Evolutionary conservation across 35 echinoderm and acorn worm species (phyloP), one percentile per base, ranked within the genome.

Genomic region (Amphiura filiformis): DNA sequence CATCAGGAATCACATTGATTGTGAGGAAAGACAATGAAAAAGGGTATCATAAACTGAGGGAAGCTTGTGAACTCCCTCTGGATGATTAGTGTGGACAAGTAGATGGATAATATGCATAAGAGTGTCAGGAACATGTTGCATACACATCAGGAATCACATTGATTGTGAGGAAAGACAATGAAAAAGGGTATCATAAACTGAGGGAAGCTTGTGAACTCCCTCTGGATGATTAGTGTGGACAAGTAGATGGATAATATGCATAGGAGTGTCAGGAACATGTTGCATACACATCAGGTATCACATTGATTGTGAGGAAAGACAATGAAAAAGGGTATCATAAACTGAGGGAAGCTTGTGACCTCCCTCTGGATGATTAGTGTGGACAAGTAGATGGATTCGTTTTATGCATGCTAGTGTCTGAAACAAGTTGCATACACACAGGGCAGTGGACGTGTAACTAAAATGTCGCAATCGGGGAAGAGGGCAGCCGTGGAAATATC

Each of bases 91-190:
- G n/a, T n/a, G n/a, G n/a, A n/a, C n/a, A n/a, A n/a, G n/a, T n/a
- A n/a, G n/a, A n/a, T n/a, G n/a, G n/a, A n/a, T n/a, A n/a, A n/a
- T n/a, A n/a, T n/a, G n/a, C n/a, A n/a, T n/a, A n/a, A n/a, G n/a
- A n/a, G n/a, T n/a, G n/a, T n/a, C 20, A 91, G 93, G 80, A n/a
- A n/a, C 96, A 92, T 36, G 92, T 92, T 31, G 87, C 86, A 34
- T 98, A 98, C 87, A 85, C 91, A 56, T 94, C 92, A 18, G 96
- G 96, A 13, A 87, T 98, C 22, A 98, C 96, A 1, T 57, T 98
- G 30, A 94, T 89, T 90, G 89, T 92, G n/a, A 89, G 57, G 35
- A 87, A 81, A 44, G 89, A 86, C 38, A 83, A 98, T 37, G 52
- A 64, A 20, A 49, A 86, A 1, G 86, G 78, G 0, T 94, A 87